These are phyloP conservation scores for Apeltes quadracus DNA, from an alignment of 2,113 vertebrate species.

Conservation along the genomic window DNA sequence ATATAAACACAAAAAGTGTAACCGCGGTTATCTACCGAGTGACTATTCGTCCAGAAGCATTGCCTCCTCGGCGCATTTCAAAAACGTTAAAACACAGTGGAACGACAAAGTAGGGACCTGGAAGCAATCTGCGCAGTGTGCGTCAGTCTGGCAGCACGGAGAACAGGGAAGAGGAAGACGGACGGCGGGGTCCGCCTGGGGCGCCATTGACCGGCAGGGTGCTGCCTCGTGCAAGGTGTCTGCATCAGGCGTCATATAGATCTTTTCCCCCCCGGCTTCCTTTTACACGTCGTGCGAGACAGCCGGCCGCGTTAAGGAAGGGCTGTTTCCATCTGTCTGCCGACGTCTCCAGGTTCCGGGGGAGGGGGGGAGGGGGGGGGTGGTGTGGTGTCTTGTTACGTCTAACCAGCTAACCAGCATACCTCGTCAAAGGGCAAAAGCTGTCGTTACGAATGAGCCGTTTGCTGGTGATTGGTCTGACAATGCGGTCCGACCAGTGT, in stretches of 20 bases:
- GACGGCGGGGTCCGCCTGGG: conserved; percentile 29
- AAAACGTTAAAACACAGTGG: background rate
- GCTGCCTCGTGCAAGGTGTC: conserved; percentile 34
- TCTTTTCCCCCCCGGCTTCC: conserved; percentile 43
- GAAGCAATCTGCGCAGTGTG: conserved; percentile 21
- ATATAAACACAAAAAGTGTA: background rate
- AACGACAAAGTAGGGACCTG: background rate
- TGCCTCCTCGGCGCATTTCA: background rate
- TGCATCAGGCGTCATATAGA: conserved; percentile 22
- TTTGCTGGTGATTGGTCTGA: conserved; percentile 52
- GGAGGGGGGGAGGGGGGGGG: background rate
- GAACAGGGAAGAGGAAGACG: conserved; percentile 51
- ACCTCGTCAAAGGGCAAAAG: conserved; percentile 41
- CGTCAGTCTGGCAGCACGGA: conserved; percentile 37
- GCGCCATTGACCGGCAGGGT: conserved; percentile 23
- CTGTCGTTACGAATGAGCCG: conserved; percentile 62
- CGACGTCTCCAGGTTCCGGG: conserved; percentile 14
- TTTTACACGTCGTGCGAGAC: conserved; percentile 40
- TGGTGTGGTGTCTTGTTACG: conserved; percentile 26
- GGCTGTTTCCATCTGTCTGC: conserved; percentile 29
- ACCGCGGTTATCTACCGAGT: background rate
- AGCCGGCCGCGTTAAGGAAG: conserved; percentile 9
- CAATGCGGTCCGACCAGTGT: conserved; percentile 68
- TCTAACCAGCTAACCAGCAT: conserved; percentile 27
- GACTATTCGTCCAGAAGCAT: background rate